Evolutionary conservation across 2,888 invertebrate species (phyloP), one percentile per base, ranked within the genome.

Genomic region (Leucoma salicis): DNA sequence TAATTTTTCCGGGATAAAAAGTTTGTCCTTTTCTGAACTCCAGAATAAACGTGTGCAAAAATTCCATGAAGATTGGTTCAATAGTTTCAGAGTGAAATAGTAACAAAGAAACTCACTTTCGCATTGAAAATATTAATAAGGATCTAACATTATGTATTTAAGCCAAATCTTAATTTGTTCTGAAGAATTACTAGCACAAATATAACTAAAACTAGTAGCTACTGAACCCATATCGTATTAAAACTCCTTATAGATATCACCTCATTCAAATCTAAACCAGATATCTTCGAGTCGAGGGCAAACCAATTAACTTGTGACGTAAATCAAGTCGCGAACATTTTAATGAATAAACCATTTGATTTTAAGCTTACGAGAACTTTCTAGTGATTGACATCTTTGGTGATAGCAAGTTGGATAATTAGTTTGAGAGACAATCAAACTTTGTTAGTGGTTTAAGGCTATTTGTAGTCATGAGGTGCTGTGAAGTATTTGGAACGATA

Each of bases 401-500:
- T 45, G 49, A 51, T 49, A 42, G 53, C 42, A 49, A 65, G 61
- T 68, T 63, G 29, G 53, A 31, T 69, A 70, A 72, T 74, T 72
- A 74, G 70, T 70, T 72, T 42, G 45, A 35, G 44, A 60, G 63
- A 65, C 64, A 64, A 64, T 66, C 55, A 59, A 70, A 70, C 53
- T 70, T 69, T 55, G 53, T 36, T 55, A 46, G 35, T 46, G 42
- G 40, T 48, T 41, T 33, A 37, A 4, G 36, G 34, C 28, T 49
- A 44, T 49, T 44, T 39, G 39, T 42, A 46, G 33, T 31, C 35
- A 37, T 37, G 31, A 31, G 37, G 44, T 16, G 15, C 25, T 21
- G 35, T 35, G 34, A 21, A 38, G 27, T 29, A 11, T 32, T 10
- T 13, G 12, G 14, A 10, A 3, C 15, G 12, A 1, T 8, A 31